Conservation (phyloP, 2,888 invertebrate genomes). For the Apoderus coryli region DNA sequence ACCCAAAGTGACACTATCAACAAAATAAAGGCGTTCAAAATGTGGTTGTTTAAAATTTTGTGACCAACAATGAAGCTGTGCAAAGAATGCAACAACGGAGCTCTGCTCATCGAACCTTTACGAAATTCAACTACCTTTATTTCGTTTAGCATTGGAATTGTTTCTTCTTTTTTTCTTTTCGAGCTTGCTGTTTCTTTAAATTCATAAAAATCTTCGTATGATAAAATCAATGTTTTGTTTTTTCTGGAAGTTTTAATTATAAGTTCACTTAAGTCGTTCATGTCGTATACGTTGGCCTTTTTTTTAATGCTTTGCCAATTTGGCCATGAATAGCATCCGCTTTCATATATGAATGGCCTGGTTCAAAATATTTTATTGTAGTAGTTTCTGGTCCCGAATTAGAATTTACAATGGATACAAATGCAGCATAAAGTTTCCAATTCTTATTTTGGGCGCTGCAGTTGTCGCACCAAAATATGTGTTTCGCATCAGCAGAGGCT, state of each 20-base stretch:
- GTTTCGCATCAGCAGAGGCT: constrained; percentile 2
- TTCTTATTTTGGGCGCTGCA: constrained; percentile 8
- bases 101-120: too few relatives aligned
- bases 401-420: constrained; percentile 7
- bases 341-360: constrained; percentile 8
- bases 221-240: constrained; percentile 6
- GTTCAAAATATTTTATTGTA: constrained; percentile 7
- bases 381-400: constrained; percentile 6
- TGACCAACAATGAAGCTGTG: too few relatives aligned
- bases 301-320: constrained; percentile 4
- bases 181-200: constrained; percentile 6
- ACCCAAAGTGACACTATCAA: too few relatives aligned
- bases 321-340: constrained; percentile 5
- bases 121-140: constrained; percentile 3
- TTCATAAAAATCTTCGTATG: constrained; percentile 7
- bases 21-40: too few relatives aligned
- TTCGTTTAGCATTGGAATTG: constrained; percentile 3
- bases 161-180: constrained; percentile 6
- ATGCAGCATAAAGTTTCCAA: constrained; percentile 8
- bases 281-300: constrained; percentile 5
- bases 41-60: too few relatives aligned
- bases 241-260: constrained; percentile 6
- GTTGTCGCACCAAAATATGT: constrained; percentile 9
- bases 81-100: too few relatives aligned
- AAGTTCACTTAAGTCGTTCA: constrained; percentile 5